Evolutionary conservation across 1,140 invertebrate species (phyloP).

Genomic region (Polypedilum pembai): DNA sequence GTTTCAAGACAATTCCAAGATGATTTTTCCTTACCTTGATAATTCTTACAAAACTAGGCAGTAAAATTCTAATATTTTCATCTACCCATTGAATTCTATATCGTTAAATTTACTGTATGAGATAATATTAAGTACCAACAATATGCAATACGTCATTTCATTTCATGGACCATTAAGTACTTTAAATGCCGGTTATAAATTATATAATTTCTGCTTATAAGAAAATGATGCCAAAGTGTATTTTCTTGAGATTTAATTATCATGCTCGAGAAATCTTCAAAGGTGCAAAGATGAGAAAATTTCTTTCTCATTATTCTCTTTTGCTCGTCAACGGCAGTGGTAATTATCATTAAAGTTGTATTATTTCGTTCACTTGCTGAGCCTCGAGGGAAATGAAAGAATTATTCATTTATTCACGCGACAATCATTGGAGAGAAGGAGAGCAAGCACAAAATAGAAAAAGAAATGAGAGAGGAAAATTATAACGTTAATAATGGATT

Average conservation of each 20-base stretch:
- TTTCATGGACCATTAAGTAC: background rate
- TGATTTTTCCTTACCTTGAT: no score
- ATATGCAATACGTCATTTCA: conserved; percentile 8
- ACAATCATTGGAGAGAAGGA: background rate
- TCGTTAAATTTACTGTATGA: no score
- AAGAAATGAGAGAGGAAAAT: no score
- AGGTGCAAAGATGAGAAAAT: background rate
- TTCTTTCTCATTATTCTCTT: background rate
- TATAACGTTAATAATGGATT: no score
- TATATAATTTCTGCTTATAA: background rate
- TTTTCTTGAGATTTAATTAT: background rate
- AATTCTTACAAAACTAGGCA: no score
- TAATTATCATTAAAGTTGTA: conserved; percentile 13
- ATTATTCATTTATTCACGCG: conserved; percentile 12
- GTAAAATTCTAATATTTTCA: no score
- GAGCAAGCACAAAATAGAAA: no score
- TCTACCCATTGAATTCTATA: no score
- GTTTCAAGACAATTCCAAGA: no score
- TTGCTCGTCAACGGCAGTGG: background rate
- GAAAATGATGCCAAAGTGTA: background rate
- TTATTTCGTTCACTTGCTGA: no score
- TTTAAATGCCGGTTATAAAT: background rate
- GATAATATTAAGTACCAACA: background rate
- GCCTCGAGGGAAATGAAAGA: background rate
- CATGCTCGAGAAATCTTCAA: conserved; percentile 5